Conservation (phyloP, 1,140 invertebrate genomes). For the Ceratitis capitata region DNA sequence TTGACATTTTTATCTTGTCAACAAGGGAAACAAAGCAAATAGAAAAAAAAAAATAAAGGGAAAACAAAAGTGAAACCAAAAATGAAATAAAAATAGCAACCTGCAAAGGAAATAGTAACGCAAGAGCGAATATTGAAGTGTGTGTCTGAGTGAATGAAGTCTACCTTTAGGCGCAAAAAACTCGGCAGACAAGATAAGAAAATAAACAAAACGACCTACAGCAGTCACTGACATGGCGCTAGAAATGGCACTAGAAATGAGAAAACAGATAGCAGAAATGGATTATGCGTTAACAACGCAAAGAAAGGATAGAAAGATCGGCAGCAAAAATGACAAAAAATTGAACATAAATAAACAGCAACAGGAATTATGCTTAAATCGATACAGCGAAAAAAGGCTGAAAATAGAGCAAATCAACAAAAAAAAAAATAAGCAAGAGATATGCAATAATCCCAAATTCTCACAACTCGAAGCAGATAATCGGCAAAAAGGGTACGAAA, state of each 20-base stretch:
- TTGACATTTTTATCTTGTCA: slow-evolving; percentile 26
- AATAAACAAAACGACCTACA: too few relatives aligned
- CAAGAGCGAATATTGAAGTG: too few relatives aligned
- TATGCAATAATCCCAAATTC: slow-evolving; percentile 4
- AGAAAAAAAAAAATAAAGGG: neutral
- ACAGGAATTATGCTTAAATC: neutral
- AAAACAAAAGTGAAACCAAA: neutral
- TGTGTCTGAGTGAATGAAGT: neutral
- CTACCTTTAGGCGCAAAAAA: neutral
- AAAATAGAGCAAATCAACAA: neutral
- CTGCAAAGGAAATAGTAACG: neutral
- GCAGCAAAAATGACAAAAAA: neutral
- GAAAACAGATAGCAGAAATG: neutral
- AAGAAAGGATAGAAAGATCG: neutral
- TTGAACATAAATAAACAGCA: neutral
- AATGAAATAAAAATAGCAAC: neutral
- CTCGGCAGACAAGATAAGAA: neutral
- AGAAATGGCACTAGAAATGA: neutral
- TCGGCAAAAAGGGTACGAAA: neutral
- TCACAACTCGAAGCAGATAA: neutral
- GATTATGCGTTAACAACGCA: neutral
- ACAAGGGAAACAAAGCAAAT: neutral
- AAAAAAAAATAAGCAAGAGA: neutral
- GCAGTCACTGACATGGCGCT: too few relatives aligned
- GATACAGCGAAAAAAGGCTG: neutral